These are phyloP conservation scores for Chouioia cunea DNA, from an alignment of 2,888 invertebrate genomes.

Conservation along the genomic window DNA sequence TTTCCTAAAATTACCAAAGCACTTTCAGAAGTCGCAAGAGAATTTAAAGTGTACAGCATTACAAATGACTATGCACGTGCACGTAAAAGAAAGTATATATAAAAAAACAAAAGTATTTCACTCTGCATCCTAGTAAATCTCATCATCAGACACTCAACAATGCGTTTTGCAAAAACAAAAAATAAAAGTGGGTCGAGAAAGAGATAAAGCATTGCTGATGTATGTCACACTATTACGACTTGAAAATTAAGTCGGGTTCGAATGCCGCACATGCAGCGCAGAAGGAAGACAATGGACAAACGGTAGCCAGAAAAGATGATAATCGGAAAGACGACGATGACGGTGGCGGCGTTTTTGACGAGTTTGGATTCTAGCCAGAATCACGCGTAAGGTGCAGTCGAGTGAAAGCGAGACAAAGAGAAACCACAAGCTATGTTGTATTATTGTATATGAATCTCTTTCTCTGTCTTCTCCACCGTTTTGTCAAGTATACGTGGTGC, in stretches of 20 bases:
- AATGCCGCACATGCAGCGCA: neutral
- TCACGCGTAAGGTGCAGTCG: conserved; percentile 10
- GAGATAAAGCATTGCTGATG: neutral
- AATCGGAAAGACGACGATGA: conserved; percentile 10
- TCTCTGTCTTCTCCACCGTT: too few relatives aligned
- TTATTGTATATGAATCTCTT: neutral
- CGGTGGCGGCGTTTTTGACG: conserved; percentile 2
- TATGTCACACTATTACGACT: conserved; percentile 14
- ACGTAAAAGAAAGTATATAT: too few relatives aligned
- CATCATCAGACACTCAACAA: neutral
- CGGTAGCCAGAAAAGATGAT: conserved; percentile 16
- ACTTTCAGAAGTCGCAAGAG: too few relatives aligned
- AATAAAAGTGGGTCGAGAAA: conserved; percentile 7
- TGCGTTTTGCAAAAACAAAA: neutral
- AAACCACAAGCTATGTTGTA: conserved; percentile 1
- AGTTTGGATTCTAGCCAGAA: conserved; percentile 8
- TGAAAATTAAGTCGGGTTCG: conserved; percentile 30
- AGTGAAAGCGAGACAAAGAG: conserved; percentile 30
- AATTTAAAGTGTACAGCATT: too few relatives aligned
- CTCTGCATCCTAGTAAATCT: neutral
- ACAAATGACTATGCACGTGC: too few relatives aligned
- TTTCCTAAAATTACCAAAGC: too few relatives aligned
- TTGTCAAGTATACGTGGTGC: too few relatives aligned
- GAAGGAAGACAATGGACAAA: conserved; percentile 9
- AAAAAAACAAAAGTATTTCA: too few relatives aligned